Evolutionary conservation across 2,888 invertebrate species (phyloP).

Genomic region (Crocallis elinguaria): DNA sequence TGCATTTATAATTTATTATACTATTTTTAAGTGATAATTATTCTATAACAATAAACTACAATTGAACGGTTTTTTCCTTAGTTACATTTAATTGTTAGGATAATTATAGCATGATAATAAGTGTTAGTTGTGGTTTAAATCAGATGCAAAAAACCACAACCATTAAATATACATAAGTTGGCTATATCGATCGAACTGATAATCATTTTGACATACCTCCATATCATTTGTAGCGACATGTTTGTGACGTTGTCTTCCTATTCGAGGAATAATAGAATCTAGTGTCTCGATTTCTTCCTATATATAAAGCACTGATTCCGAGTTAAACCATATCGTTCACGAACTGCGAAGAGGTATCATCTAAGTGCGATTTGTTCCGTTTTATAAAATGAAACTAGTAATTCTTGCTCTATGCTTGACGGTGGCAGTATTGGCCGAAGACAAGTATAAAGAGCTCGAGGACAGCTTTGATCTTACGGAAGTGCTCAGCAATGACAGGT

Average conservation of each 20-base stretch:
- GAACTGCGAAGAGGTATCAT: constrained; percentile 22
- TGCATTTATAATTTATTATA: constrained; percentile 46
- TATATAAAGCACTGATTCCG: constrained; percentile 46
- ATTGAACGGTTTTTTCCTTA: constrained; percentile 20
- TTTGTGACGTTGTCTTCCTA: constrained; percentile 42
- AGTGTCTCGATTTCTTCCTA: constrained; percentile 39
- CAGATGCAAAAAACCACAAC: constrained; percentile 18
- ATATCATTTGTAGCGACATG: constrained; percentile 47
- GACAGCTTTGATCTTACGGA: constrained; percentile 88
- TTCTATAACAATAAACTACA: constrained; percentile 19
- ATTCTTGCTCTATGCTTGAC: constrained; percentile 54
- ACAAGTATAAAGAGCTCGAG: constrained; percentile 85
- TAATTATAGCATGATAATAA: constrained; percentile 1
- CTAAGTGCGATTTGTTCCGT: not conserved
- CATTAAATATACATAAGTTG: constrained; percentile 35
- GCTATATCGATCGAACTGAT: constrained; percentile 42
- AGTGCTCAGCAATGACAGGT: constrained; percentile 87
- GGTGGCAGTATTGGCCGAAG: constrained; percentile 55
- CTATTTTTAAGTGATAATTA: constrained; percentile 18
- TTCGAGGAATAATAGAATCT: constrained; percentile 39
- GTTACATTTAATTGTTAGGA: constrained; percentile 17
- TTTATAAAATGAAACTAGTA: constrained; percentile 54
- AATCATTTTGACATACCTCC: constrained; percentile 38
- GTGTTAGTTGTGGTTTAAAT: constrained; percentile 29
- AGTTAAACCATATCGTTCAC: constrained; percentile 37